Evolutionary conservation across 2,113 vertebrate genomes (phyloP).

Genomic region (Lamprologus sp.): DNA sequence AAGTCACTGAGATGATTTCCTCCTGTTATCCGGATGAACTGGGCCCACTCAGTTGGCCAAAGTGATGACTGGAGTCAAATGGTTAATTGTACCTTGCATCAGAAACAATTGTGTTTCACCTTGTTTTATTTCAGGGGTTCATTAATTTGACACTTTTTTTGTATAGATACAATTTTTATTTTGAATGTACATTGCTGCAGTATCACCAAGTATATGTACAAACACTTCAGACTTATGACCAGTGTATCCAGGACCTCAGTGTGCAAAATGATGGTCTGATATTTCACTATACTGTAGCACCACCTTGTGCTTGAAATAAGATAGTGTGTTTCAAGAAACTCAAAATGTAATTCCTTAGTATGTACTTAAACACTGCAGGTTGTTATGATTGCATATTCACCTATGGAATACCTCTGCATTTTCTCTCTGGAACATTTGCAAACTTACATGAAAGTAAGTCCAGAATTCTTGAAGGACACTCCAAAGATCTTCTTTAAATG

Average conservation of each 20-base stretch:
- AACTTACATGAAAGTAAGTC: background rate
- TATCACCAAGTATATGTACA: background rate
- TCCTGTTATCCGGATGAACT: background rate
- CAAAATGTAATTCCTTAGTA: background rate
- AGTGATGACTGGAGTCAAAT: background rate
- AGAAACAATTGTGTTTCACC: background rate
- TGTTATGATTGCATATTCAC: background rate
- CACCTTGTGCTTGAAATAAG: conserved; percentile 11
- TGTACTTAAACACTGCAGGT: background rate
- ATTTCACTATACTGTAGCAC: background rate
- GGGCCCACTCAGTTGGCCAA: background rate
- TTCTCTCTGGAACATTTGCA: background rate
- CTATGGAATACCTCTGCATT: background rate
- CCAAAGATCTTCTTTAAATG: background rate
- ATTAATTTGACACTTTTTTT: background rate
- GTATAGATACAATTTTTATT: background rate
- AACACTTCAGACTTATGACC: background rate
- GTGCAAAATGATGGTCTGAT: background rate
- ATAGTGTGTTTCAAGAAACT: background rate
- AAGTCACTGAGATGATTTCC: background rate
- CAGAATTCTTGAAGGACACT: background rate
- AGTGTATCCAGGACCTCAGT: background rate
- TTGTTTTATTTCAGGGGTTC: background rate
- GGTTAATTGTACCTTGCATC: background rate
- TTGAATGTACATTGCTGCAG: background rate